Conservation (phyloP, 2,888 invertebrate genomes). For the Hofmannophila pseudospretella region DNA sequence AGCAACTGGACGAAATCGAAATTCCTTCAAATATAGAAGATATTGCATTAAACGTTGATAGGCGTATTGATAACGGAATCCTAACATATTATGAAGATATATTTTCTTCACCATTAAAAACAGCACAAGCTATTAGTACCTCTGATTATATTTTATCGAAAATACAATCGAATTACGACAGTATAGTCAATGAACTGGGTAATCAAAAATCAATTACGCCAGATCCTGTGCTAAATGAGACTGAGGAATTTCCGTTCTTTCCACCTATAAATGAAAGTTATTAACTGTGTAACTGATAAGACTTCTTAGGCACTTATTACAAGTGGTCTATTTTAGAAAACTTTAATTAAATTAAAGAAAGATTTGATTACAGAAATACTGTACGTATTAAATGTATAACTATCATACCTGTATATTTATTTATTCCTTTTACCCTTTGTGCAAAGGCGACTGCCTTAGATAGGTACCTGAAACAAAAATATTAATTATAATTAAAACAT, state of each 20-base stretch:
- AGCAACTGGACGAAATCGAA: too few relatives aligned
- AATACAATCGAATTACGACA: background rate
- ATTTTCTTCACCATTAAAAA: background rate
- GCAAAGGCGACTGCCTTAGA: too few relatives aligned
- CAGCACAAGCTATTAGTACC: background rate
- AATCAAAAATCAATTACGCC: background rate
- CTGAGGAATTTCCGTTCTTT: background rate
- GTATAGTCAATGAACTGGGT: background rate
- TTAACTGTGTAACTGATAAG: background rate
- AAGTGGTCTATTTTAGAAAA: too few relatives aligned
- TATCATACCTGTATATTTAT: too few relatives aligned
- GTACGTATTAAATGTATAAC: background rate
- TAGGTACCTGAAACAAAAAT: background rate
- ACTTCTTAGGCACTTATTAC: too few relatives aligned
- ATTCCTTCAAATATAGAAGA: background rate
- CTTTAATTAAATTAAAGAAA: too few relatives aligned
- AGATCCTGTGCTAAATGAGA: too few relatives aligned
- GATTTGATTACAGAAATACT: too few relatives aligned
- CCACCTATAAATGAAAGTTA: slow-evolving; percentile 1
- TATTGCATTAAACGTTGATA: background rate
- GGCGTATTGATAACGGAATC: background rate
- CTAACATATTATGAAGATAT: background rate
- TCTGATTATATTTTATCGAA: background rate
- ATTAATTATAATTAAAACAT: too few relatives aligned
- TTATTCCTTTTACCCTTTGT: too few relatives aligned